Percentiles rank a stretch among this genome's conserved stretches.
These are phyloP conservation scores for Mythimna albipuncta DNA, from an alignment of 2,888 invertebrate genomes.

Conservation along the genomic window DNA sequence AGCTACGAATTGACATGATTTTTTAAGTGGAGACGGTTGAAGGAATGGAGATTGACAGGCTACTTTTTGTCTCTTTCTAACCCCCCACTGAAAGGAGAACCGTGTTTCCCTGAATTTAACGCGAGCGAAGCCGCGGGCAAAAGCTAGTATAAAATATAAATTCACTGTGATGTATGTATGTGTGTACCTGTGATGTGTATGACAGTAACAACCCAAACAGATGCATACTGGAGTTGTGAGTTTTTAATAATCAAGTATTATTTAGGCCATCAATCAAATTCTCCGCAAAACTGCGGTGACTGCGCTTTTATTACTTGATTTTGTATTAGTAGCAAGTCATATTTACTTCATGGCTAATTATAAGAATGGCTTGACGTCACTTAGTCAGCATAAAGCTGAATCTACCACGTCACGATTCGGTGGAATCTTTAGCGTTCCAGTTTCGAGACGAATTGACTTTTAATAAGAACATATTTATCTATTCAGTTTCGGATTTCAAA, in stretches of 20 bases:
- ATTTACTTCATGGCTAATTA: constrained; percentile 46
- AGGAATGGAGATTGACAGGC: no score
- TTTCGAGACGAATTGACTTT: constrained; percentile 28
- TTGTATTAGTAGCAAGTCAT: constrained; percentile 43
- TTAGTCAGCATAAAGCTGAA: constrained; percentile 14
- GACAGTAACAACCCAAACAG: not conserved
- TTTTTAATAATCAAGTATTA: constrained; percentile 26
- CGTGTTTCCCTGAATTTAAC: no score
- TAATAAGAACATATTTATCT: constrained; percentile 1
- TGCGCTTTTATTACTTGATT: constrained; percentile 27
- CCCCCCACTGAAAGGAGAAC: no score
- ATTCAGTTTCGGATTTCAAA: not conserved
- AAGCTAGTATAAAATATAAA: not conserved
- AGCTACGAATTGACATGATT: no score
- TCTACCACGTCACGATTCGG: constrained; percentile 37
- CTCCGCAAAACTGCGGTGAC: constrained; percentile 17
- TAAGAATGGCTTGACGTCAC: constrained; percentile 48
- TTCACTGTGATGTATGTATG: not conserved
- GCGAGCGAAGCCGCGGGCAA: no score
- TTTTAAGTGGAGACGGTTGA: no score
- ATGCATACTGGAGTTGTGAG: not conserved
- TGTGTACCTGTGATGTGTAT: not conserved
- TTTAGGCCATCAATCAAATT: constrained; percentile 28
- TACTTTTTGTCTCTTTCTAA: no score
- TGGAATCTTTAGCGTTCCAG: constrained; percentile 34